phyloP scores from a whole-genome alignment of 2,113 vertebrate species.

The Hemichromis elongatus region DNA sequence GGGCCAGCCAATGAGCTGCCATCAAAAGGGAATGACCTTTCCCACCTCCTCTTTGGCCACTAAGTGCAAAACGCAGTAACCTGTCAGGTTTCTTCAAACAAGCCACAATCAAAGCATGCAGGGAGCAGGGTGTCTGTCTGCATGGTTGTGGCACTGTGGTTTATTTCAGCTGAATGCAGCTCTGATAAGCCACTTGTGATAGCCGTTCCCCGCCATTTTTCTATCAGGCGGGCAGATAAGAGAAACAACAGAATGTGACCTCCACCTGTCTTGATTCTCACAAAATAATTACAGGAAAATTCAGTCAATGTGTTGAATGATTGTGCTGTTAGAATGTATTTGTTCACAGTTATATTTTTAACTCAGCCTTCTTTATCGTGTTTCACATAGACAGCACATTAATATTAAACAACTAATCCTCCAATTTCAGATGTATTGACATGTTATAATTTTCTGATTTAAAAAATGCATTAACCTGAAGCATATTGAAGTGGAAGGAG shows the following conservation, averaged over 20 bases:
- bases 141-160: constrained; percentile 10
- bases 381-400: not conserved
- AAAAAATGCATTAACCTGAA: not conserved
- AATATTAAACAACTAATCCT: not conserved
- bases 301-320: not conserved
- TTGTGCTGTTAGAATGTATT: not conserved
- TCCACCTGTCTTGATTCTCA: not conserved
- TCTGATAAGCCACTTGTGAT: constrained; percentile 48
- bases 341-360: not conserved
- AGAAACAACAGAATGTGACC: not conserved
- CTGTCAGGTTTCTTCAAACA: constrained; percentile 25
- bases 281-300: not conserved
- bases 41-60: constrained; percentile 7
- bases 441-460: not conserved
- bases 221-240: constrained; percentile 31
- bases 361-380: not conserved
- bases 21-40: constrained; percentile 39
- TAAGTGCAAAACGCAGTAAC: constrained; percentile 54
- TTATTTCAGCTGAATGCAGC: constrained; percentile 46
- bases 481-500: not conserved
- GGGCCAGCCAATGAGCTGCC: constrained; percentile 52
- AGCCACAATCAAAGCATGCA: constrained; percentile 20
- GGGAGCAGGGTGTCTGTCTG: constrained; percentile 1
- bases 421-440: not conserved
- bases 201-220: not conserved